Conservation (phyloP, 2,888 invertebrate genomes). For the Cosmia trapezina region DNA sequence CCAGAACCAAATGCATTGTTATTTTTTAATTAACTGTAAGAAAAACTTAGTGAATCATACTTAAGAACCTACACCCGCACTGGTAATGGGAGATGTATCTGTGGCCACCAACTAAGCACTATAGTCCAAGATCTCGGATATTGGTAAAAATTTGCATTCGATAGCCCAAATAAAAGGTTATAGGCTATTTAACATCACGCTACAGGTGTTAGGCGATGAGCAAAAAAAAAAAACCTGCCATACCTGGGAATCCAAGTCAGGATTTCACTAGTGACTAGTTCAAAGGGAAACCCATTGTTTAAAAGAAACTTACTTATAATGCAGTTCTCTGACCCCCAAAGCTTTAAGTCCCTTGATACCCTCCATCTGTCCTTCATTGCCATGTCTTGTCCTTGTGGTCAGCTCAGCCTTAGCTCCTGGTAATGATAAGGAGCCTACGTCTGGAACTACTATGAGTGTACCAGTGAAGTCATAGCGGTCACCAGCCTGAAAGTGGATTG, state of each 20-base stretch:
- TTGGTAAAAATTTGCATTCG: background rate
- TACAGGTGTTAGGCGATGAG: no score
- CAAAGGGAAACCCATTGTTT: background rate
- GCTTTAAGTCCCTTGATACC: constrained; percentile 97
- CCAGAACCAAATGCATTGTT: background rate
- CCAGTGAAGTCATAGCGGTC: constrained; percentile 98
- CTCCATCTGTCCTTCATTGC: constrained; percentile 93
- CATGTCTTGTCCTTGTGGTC: constrained; percentile 93
- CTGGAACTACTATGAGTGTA: constrained; percentile 98
- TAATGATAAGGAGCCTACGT: constrained; percentile 96
- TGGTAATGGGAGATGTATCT: background rate
- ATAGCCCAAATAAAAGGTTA: no score
- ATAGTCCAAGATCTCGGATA: background rate
- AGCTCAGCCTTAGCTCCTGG: constrained; percentile 97
- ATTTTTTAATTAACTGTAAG: background rate
- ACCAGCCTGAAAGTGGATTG: constrained; percentile 88
- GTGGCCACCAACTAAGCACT: background rate
- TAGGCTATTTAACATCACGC: no score
- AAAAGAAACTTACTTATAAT: constrained; percentile 83
- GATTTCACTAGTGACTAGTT: background rate
- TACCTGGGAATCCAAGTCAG: background rate
- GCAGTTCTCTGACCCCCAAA: constrained; percentile 87
- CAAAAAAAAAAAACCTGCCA: no score
- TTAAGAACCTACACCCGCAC: background rate
- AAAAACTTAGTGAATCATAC: background rate